A percentile compares a stretch with the other conserved stretches of the same genome.
Evolutionary conservation across 2,888 invertebrate genomes (phyloP).

Genomic region (Tinea trinotella): DNA sequence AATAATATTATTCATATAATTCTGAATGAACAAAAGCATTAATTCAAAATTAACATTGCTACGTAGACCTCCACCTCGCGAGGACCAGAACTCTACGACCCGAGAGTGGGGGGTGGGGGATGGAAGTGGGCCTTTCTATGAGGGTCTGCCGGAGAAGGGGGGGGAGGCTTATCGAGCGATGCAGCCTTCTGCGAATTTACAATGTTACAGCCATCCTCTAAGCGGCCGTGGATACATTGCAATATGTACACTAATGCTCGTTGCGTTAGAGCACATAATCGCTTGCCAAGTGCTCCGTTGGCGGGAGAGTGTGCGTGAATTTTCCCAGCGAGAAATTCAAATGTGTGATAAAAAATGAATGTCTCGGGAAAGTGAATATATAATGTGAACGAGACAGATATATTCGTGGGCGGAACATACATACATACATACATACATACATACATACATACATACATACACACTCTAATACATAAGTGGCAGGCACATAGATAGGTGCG

Average conservation of each 20-base stretch:
- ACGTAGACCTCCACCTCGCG: not conserved
- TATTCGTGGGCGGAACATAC: conserved; percentile 26
- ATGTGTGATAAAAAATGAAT: conserved; percentile 72
- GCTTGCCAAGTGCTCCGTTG: not conserved
- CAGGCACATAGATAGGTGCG: too few species aligned
- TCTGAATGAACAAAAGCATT: too few species aligned
- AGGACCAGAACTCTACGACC: too few species aligned
- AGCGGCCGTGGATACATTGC: not conserved
- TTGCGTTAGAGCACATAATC: conserved; percentile 29
- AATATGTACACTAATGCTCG: conserved; percentile 13
- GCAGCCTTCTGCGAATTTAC: conserved; percentile 17
- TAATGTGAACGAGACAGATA: conserved; percentile 43
- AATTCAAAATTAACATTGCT: not conserved
- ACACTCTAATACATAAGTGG: too few species aligned
- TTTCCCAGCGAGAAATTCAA: conserved; percentile 72
- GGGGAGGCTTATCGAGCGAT: conserved; percentile 16
- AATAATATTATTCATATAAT: too few species aligned
- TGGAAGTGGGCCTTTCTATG: too few species aligned
- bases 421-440: too few species aligned
- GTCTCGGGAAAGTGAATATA: conserved; percentile 66
- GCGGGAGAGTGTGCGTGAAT: conserved; percentile 26
- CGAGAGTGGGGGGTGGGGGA: not conserved
- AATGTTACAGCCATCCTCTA: not conserved
- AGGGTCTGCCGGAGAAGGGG: not conserved
- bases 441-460: too few species aligned